Percentiles rank a stretch among this genome's conserved stretches.
Evolutionary conservation across 53 echinoderm and acorn worm species (phyloP).

Genomic region (Paracentrotus lividus): DNA sequence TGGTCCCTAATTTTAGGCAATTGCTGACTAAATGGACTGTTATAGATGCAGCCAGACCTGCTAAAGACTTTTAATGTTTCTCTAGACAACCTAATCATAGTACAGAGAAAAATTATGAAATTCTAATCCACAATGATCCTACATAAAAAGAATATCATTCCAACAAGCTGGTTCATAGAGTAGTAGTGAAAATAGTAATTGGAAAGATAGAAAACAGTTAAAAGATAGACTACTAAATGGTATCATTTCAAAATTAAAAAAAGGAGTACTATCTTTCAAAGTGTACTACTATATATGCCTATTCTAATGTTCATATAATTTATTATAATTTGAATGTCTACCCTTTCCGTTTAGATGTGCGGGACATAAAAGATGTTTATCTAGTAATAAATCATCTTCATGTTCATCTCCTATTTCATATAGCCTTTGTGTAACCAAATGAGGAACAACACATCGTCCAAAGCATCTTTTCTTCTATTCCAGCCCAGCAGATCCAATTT

Average conservation of each 20-base stretch:
- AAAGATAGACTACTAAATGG: neutral
- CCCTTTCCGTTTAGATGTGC: too few species aligned
- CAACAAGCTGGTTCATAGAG: neutral
- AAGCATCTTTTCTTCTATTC: conserved; percentile 17
- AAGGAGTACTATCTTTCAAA: too few species aligned
- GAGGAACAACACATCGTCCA: conserved; percentile 8
- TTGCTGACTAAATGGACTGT: neutral
- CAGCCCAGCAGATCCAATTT: conserved; percentile 15
- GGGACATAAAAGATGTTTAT: neutral
- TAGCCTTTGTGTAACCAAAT: neutral
- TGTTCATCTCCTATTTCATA: conserved; percentile 31
- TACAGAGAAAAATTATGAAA: neutral
- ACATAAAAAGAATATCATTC: neutral
- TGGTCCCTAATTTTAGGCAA: neutral
- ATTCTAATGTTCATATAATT: too few species aligned
- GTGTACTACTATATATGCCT: too few species aligned
- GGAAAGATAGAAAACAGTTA: neutral
- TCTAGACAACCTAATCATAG: neutral
- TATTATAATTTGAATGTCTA: too few species aligned
- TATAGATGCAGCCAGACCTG: neutral
- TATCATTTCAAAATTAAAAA: neutral
- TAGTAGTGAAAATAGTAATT: neutral
- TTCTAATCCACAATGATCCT: neutral
- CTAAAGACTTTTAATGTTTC: neutral
- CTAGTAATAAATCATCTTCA: conserved; percentile 1